Base-by-base conservation (phyloP, 1,140 invertebrate genomes). In the Drosophila santomea region DNA sequence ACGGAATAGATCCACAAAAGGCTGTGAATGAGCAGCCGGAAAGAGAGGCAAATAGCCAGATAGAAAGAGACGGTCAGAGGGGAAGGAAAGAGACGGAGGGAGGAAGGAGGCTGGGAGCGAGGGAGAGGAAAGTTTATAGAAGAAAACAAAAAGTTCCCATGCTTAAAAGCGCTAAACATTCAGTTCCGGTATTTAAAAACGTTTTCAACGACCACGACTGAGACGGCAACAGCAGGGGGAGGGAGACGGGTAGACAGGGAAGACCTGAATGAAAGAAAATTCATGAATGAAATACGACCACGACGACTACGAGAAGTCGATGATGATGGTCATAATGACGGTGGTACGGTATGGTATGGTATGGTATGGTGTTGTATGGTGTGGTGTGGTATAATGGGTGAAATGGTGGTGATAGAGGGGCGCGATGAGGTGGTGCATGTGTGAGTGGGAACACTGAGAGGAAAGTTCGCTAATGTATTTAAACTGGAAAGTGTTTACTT, bases 111-210 rank as follows among this genome's bases (percentile, higher is more conserved):
- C 36, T 32, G 61, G 17, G 52, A 20, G 51, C 23, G 51, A 59
- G 57, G 59, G 50, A 64, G 66, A 51, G 52, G 74, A 78, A 77
- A 69, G 74, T 78, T 78, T 45, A 56, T 76, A 52, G 57, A 77
- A 54, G 74, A 71, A 88, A 86, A 88, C 83, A 88, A 88, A 90
- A 85, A 89, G 78, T 89, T 89, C 85, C 85, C 85, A 89, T 89
- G 85, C 85, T 89, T 90, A 90, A 89, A 89, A 89, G 85, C 85
- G 85, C 72, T 89, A 89, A 89, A 89, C 85, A 89, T 89, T 89
- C 85, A 89, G 85, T 89, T 89, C 85, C 85, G 85, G 85, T 89
- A 89, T 89, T 89, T 89, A 89, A 90, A 89, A 89, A 90, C 88
- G 84, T 89, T 89, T 89, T 75, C 75, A 79, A 76, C 73, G 78